Conservation (phyloP, 2,113 vertebrate genomes). For the Salvelinus alpinus region DNA sequence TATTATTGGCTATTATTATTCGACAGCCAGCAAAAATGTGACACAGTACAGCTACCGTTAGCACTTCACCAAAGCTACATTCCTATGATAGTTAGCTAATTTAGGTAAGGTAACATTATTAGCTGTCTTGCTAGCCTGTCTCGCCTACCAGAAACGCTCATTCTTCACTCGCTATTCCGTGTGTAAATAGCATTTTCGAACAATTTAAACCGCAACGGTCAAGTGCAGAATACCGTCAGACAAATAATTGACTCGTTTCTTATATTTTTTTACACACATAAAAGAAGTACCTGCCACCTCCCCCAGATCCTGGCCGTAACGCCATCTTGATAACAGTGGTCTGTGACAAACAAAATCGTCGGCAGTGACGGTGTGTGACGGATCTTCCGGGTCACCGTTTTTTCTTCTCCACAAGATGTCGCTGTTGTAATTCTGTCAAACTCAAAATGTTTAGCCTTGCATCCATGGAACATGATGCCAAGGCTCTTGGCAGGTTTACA, state of each 20-base stretch:
- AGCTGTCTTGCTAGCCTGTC: conserved; percentile 5
- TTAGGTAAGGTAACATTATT: no score
- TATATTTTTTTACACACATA: conserved; percentile 34
- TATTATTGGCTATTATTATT: no score
- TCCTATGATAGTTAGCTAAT: no score
- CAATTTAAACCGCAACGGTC: neutral
- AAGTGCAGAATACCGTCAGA: neutral
- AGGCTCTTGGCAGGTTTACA: no score
- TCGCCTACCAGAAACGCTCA: conserved; percentile 18
- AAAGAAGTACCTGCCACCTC: conserved; percentile 75
- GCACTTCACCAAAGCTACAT: no score
- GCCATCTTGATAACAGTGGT: conserved; percentile 82
- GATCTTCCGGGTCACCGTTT: conserved; percentile 42
- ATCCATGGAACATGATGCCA: no score
- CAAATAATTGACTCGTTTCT: neutral
- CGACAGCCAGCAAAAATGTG: no score
- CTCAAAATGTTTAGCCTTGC: no score
- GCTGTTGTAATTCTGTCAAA: conserved; percentile 22
- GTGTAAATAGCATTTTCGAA: neutral
- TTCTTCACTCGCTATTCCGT: neutral
- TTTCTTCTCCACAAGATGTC: conserved; percentile 47
- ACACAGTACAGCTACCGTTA: no score
- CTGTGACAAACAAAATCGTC: conserved; percentile 55
- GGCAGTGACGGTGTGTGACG: neutral
- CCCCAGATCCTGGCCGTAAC: conserved; percentile 84